Evolutionary conservation across 2,797 vertebrate species (phyloP), one percentile per base, ranked within the genome.

Genomic region (Centroberyx gerrardi): DNA sequence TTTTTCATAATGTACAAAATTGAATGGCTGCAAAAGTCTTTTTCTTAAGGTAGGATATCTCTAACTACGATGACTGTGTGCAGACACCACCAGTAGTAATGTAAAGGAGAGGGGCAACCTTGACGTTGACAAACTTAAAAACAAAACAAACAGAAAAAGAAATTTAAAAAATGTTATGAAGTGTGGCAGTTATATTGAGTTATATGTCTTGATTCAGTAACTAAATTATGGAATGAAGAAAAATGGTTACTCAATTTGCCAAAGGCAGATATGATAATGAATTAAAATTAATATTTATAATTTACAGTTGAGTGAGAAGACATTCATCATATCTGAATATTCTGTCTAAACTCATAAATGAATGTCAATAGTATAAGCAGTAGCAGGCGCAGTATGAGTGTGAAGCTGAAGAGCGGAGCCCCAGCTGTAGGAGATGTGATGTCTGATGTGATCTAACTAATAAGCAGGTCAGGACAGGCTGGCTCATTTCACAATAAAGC

Each of bases 401-500:
- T 12, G 36, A 49, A 67, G 56, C 44, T 67, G 49, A 74, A 40
- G 62, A 65, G 60, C 52, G 63, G 78, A 80, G 62, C 40, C 31
- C 28, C 59, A 83, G 76, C 74, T 74, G 70, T 64, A 33, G 76
- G 70, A 22, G 18, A 52, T 52, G 72, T 53, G 59, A 66, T 56
- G 66, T 76, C 67, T 62, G 71, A 85, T 74, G 80, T 81, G 79
- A 84, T 87, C 82, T 73, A 81, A 81, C 70, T 82, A 77, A 82
- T 66, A 74, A 85, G 54, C 79, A 74, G 83, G 79, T 85, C 71
- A 80, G 14, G 42, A 59, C 56, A 55, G 31, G 15, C 51, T 4
- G 66, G 53, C 67, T 73, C 78, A 63, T 87, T 83, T 83, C 65
- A 72, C 68, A 81, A 67, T 68, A 48, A 83, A 73, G 54, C 61